Percentiles rank a stretch among this genome's conserved stretches.
Evolutionary conservation across 2,888 invertebrate species (phyloP).

Genomic region (Drosophila mercatorum): DNA sequence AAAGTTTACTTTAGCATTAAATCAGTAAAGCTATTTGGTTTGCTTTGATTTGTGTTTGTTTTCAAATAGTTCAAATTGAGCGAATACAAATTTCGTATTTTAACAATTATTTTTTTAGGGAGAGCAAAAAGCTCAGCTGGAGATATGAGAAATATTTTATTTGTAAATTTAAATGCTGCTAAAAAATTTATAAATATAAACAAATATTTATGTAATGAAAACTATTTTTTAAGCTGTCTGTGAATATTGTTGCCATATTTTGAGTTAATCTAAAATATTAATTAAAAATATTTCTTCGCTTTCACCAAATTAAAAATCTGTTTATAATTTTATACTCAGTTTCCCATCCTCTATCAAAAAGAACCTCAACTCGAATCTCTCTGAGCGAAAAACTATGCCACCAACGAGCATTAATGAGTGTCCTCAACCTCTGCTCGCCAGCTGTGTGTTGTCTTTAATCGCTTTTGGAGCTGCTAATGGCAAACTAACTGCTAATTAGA

Average conservation of each 20-base stretch:
- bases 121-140: too few relatives aligned
- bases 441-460: conserved; percentile 23
- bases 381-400: background rate
- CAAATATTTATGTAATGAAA: too few relatives aligned
- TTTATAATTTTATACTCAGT: background rate
- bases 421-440: conserved; percentile 6
- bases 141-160: background rate
- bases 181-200: too few relatives aligned
- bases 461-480: conserved; percentile 25
- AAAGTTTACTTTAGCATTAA: background rate
- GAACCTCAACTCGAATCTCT: background rate
- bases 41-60: background rate
- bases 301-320: too few relatives aligned
- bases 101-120: background rate
- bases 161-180: background rate
- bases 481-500: conserved; percentile 44
- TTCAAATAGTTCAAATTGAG: conserved; percentile 5
- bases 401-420: background rate
- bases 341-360: background rate
- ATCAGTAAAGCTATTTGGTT: background rate
- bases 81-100: conserved; percentile 1
- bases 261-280: background rate
- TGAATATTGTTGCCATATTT: background rate
- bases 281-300: too few relatives aligned
- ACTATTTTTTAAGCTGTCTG: too few relatives aligned